phyloP scores from a whole-genome alignment of 2,797 vertebrate species.

The Gallinago solitaria region DNA sequence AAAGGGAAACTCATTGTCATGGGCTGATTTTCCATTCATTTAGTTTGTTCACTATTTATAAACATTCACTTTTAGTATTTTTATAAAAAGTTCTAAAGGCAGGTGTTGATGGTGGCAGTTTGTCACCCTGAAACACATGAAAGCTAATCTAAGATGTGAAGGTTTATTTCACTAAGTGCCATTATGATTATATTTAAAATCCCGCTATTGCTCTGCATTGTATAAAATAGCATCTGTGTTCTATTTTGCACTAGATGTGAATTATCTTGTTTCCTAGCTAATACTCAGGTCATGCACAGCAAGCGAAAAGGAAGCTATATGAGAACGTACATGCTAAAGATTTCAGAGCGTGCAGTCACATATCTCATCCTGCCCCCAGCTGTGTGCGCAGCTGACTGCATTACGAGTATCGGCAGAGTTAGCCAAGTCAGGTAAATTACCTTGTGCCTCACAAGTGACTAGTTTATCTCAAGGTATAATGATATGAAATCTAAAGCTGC shows the following conservation, averaged over 20 bases:
- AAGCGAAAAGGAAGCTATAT: not conserved
- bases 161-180: not conserved
- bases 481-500: not conserved
- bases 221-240: not conserved
- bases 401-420: not conserved
- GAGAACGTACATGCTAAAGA: not conserved
- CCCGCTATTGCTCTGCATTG: not conserved
- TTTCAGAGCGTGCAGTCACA: not conserved
- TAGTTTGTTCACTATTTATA: not conserved
- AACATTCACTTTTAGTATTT: not conserved
- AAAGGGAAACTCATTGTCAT: not conserved
- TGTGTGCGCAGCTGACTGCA: not conserved
- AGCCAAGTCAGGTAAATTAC: not conserved
- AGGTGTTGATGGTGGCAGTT: not conserved
- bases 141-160: not conserved
- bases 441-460: not conserved
- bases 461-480: not conserved
- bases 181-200: not conserved
- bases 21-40: not conserved
- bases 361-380: not conserved
- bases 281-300: not conserved
- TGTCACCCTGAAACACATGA: not conserved
- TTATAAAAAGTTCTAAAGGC: not conserved
- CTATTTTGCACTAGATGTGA: not conserved
- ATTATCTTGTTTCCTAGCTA: not conserved